Percentiles rank a stretch among this genome's conserved stretches.
Evolutionary conservation across 2,113 vertebrate genomes (phyloP).

Genomic region (Scatophagus argus): DNA sequence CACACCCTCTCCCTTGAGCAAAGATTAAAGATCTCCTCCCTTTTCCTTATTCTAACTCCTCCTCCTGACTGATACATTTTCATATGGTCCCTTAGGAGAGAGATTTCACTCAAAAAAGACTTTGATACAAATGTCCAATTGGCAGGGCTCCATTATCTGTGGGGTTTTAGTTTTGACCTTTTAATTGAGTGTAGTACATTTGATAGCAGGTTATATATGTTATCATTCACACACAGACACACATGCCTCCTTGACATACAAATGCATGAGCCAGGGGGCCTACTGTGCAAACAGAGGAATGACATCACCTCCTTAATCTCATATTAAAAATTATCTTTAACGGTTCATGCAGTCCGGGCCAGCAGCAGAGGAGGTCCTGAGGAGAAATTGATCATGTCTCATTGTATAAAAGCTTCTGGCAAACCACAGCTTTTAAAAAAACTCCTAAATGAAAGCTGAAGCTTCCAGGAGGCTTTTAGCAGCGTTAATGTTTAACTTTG

Average conservation of each 20-base stretch:
- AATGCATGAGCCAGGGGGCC: conserved; percentile 27
- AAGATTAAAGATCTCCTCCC: neutral
- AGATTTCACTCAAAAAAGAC: neutral
- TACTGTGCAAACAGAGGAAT: conserved; percentile 49
- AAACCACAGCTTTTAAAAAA: conserved; percentile 44
- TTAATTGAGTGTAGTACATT: conserved; percentile 15
- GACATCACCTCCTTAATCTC: conserved; percentile 53
- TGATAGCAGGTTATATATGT: neutral
- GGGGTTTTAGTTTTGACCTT: too few species aligned
- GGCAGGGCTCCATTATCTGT: neutral
- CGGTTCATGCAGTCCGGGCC: conserved; percentile 18
- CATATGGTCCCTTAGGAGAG: neutral
- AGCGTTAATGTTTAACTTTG: conserved; percentile 51
- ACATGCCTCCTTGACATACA: conserved; percentile 9
- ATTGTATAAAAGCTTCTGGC: conserved; percentile 21
- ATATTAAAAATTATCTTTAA: conserved; percentile 52
- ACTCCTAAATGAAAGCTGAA: conserved; percentile 32
- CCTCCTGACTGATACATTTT: neutral
- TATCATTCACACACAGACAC: conserved; percentile 9
- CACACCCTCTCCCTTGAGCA: neutral
- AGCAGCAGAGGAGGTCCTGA: neutral
- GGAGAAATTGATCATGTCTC: conserved; percentile 32
- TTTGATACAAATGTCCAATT: neutral
- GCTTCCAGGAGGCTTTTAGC: conserved; percentile 57
- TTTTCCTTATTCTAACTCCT: neutral